phyloP scores from a whole-genome alignment of 2,113 vertebrate species.

The Eupsittula cactorum region DNA sequence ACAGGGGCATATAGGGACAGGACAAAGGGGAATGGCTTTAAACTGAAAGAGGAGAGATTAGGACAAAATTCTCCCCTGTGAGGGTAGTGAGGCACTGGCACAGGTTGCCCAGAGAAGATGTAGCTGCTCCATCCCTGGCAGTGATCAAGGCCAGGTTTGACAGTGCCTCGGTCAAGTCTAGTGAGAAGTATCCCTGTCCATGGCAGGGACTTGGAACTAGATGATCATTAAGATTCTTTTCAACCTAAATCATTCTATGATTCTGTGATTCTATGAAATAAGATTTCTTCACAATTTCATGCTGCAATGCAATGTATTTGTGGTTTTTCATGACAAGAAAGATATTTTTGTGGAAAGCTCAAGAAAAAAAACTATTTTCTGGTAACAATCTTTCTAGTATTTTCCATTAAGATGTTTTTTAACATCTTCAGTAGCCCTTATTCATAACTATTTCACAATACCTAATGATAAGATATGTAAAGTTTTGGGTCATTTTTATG shows the following conservation, averaged over 20 bases:
- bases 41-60: background rate
- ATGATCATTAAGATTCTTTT: background rate
- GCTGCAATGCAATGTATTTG: background rate
- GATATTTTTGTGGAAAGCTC: background rate
- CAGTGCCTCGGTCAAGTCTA: background rate
- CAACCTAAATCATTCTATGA: background rate
- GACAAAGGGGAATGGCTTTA: background rate
- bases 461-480: background rate
- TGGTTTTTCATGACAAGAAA: background rate
- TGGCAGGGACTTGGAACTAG: background rate
- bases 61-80: background rate
- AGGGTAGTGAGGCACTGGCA: background rate
- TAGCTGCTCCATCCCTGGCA: background rate
- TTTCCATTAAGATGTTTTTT: background rate
- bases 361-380: background rate
- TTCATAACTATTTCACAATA: background rate
- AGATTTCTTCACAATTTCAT: background rate
- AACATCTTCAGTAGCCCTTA: background rate
- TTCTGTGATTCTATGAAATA: background rate
- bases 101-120: background rate
- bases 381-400: background rate
- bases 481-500: background rate
- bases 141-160: background rate
- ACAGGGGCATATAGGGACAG: background rate
- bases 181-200: background rate